phyloP scores from a whole-genome alignment of 2,797 vertebrate genomes.

The Pangasius djambal region DNA sequence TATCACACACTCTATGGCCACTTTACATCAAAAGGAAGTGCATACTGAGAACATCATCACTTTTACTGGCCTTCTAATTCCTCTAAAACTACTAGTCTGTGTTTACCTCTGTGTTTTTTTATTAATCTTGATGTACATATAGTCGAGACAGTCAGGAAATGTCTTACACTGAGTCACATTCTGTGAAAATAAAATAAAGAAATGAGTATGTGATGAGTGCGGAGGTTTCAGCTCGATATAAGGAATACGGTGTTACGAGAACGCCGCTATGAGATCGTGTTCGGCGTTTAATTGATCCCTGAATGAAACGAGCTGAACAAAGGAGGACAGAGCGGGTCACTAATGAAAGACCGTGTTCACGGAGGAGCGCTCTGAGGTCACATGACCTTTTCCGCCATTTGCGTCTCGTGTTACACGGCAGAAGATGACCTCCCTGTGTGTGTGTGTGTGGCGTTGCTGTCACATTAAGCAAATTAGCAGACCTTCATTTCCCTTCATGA shows the following conservation, averaged over 20 bases:
- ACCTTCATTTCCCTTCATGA: conserved; percentile 1
- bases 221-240: conserved; percentile 13
- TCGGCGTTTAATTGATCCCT: conserved; percentile 45
- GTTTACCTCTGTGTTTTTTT: background rate
- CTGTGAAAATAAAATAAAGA: background rate
- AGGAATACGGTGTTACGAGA: conserved; percentile 8
- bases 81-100: background rate
- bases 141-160: background rate
- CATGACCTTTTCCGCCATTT: conserved; percentile 11
- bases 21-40: background rate
- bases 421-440: background rate
- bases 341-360: conserved; percentile 8
- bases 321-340: background rate
- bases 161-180: background rate
- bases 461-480: conserved; percentile 10
- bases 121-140: background rate
- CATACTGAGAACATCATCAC: background rate
- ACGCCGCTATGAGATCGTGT: conserved; percentile 28
- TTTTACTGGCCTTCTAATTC: background rate
- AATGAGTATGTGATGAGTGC: background rate
- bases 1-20: background rate
- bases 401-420: background rate
- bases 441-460: background rate
- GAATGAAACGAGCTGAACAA: conserved; percentile 30
- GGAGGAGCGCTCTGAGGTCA: background rate